Conservation (phyloP, 2,888 invertebrate genomes). For the Liopterus haemorrhoidalis region DNA sequence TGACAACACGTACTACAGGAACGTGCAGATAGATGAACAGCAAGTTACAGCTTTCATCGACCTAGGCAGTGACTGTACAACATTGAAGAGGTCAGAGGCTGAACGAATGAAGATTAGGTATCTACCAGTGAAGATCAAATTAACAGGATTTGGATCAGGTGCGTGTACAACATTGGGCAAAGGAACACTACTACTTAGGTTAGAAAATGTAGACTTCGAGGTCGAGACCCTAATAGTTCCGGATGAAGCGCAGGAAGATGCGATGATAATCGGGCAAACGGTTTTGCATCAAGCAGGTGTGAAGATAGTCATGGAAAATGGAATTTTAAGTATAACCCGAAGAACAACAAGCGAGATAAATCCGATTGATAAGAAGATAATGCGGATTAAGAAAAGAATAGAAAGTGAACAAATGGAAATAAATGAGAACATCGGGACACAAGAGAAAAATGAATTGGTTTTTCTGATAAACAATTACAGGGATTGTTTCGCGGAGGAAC, state of each 20-base stretch:
- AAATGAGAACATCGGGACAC: no score
- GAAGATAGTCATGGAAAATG: not conserved
- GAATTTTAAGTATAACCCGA: no score
- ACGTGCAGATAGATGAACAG: not conserved
- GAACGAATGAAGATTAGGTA: not conserved
- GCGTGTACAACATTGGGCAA: no score
- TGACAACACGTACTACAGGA: no score
- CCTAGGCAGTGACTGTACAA: constrained; percentile 2
- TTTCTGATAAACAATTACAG: no score
- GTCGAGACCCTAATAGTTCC: not conserved
- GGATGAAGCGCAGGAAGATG: constrained; percentile 6
- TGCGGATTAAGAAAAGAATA: no score
- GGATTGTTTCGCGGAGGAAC: not conserved
- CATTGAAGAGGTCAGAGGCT: not conserved
- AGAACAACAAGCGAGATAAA: no score
- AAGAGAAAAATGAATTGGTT: no score
- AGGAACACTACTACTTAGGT: not conserved
- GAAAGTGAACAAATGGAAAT: no score
- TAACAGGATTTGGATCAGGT: no score
- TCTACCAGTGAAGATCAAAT: no score
- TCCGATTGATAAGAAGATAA: no score
- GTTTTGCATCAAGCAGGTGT: constrained; percentile 1
- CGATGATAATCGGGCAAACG: not conserved
- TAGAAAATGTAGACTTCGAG: not conserved
- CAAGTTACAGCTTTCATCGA: not conserved